Percentiles rank a stretch among this genome's conserved stretches.
Evolutionary conservation across 2,888 invertebrate genomes (phyloP).

Genomic region (Chaetogeoica ovagalla): DNA sequence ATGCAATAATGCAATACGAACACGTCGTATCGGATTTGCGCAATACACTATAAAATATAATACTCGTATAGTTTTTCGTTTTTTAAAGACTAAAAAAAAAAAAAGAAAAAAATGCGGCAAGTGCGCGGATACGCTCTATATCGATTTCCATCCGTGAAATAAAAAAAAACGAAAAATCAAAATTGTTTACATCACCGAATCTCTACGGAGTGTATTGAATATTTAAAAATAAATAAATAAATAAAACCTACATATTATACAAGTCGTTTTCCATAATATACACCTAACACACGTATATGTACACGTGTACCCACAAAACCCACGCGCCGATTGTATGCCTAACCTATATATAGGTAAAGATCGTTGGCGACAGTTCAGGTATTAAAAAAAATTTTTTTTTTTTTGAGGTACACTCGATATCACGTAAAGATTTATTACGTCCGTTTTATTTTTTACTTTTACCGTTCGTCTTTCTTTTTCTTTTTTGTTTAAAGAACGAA

Average conservation of each 20-base stretch:
- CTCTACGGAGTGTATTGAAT: neutral
- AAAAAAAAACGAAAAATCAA: neutral
- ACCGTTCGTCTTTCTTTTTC: no score
- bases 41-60: neutral
- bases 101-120: slow-evolving; percentile 25
- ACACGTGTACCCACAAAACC: neutral
- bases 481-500: neutral
- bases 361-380: neutral
- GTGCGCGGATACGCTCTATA: no score
- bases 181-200: slow-evolving; percentile 1
- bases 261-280: no score
- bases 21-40: neutral
- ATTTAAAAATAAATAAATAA: neutral
- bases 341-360: neutral
- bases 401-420: neutral
- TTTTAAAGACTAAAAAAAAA: neutral
- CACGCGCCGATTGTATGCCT: neutral
- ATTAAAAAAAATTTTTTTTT: neutral
- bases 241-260: neutral
- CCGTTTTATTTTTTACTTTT: neutral
- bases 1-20: neutral
- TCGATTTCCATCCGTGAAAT: neutral
- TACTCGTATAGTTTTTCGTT: neutral
- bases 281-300: no score
- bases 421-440: slow-evolving; percentile 25